Conservation (phyloP, 2,888 invertebrate species). For the Cerceris rybyensis region DNA sequence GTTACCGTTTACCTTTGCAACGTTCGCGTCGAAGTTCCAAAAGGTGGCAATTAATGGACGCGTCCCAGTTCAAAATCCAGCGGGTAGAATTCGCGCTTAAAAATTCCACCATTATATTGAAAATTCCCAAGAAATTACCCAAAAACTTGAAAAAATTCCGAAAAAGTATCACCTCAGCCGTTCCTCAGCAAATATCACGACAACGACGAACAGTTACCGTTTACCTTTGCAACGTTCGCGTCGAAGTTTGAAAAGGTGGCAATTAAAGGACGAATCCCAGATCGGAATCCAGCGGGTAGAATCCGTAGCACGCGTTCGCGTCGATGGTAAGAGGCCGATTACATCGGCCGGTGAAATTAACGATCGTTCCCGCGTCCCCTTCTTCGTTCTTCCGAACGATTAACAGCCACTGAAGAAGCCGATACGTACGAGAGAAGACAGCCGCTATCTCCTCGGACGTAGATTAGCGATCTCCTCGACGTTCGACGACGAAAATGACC, state of each 20-base stretch:
- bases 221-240: too few species aligned
- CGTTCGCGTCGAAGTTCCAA: too few species aligned
- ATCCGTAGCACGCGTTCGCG: constrained; percentile 10
- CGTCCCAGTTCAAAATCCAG: too few species aligned
- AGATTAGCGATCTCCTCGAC: constrained; percentile 66
- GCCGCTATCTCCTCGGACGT: constrained; percentile 52
- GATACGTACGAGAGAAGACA: constrained; percentile 49
- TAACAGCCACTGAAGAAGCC: constrained; percentile 65
- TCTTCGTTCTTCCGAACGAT: constrained; percentile 33
- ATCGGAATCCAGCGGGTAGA: background rate
- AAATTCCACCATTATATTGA: too few species aligned
- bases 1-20: too few species aligned
- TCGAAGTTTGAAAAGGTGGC: background rate
- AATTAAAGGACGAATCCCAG: constrained; percentile 1
- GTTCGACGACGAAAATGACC: constrained; percentile 62
- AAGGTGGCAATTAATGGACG: too few species aligned
- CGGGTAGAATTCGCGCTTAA: too few species aligned
- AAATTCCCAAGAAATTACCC: too few species aligned
- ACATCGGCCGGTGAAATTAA: constrained; percentile 32
- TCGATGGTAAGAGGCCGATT: constrained; percentile 15
- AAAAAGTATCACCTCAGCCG: too few species aligned
- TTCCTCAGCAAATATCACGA: too few species aligned
- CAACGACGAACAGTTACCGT: too few species aligned
- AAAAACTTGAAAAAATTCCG: too few species aligned
- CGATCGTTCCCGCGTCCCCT: constrained; percentile 22